Percentiles rank a stretch among this genome's conserved stretches.
These are phyloP conservation scores for Melanophora roralis DNA, from an alignment of 2,888 invertebrate genomes.

Conservation along the genomic window DNA sequence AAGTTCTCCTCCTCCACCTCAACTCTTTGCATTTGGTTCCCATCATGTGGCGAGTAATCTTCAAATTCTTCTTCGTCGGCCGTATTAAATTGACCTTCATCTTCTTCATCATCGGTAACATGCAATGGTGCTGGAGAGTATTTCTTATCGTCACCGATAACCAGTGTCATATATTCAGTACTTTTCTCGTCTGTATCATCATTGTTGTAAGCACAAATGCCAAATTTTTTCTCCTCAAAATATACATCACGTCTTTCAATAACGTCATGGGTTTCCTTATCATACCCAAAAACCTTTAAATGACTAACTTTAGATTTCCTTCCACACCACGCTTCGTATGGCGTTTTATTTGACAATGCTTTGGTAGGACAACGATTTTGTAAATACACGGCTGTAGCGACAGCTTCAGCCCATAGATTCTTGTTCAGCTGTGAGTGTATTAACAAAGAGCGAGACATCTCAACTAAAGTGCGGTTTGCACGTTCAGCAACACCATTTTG, in stretches of 20 bases:
- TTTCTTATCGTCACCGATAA: neutral
- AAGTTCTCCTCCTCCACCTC: neutral
- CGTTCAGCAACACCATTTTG: slow-evolving; percentile 63
- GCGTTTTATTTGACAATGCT: neutral
- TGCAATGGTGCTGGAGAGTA: neutral
- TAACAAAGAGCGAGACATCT: slow-evolving; percentile 67
- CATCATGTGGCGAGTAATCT: neutral
- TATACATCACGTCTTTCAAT: too few relatives aligned
- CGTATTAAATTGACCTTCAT: too few relatives aligned
- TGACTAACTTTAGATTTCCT: slow-evolving; percentile 14
- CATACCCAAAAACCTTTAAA: slow-evolving; percentile 5
- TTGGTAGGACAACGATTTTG: neutral
- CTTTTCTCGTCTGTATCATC: neutral
- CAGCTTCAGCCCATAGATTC: slow-evolving; percentile 63
- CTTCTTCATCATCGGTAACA: neutral
- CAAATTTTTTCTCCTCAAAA: too few relatives aligned
- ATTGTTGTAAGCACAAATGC: too few relatives aligned
- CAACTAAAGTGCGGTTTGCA: slow-evolving; percentile 54
- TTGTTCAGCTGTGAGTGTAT: slow-evolving; percentile 62
- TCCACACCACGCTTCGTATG: slow-evolving; percentile 1
- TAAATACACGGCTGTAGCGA: neutral
- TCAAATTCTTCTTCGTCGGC: neutral
- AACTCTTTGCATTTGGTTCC: neutral
- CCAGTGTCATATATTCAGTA: neutral
- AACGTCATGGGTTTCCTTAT: too few relatives aligned